Evolutionary conservation across 2,797 vertebrate genomes (phyloP).

Genomic region (Gymnodraco acuticeps): DNA sequence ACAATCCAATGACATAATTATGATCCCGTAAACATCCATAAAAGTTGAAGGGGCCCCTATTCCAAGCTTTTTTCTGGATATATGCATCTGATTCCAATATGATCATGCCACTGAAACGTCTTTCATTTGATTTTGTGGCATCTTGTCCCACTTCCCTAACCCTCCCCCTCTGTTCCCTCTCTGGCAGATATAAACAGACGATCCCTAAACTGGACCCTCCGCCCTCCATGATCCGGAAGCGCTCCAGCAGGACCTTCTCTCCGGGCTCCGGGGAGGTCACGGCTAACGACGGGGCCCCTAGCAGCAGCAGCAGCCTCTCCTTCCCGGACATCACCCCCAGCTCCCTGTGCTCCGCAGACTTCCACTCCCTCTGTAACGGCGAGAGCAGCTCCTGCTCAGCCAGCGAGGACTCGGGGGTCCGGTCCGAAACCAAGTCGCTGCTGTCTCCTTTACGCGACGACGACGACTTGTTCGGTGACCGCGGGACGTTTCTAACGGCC

Average conservation of each 20-base stretch:
- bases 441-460: slow-evolving; percentile 69
- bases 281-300: slow-evolving; percentile 28
- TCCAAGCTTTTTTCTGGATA: too few relatives aligned
- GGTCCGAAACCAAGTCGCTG: slow-evolving; percentile 82
- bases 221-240: slow-evolving; percentile 84
- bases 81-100: too few relatives aligned
- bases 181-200: slow-evolving; percentile 80
- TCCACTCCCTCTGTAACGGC: slow-evolving; percentile 79
- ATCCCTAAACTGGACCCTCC: slow-evolving; percentile 90
- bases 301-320: slow-evolving; percentile 74
- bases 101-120: too few relatives aligned
- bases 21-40: too few relatives aligned
- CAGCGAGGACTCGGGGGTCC: slow-evolving; percentile 85
- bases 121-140: too few relatives aligned
- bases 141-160: slow-evolving; percentile 17
- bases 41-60: too few relatives aligned
- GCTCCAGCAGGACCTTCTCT: slow-evolving; percentile 86
- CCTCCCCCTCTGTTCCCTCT: not conserved
- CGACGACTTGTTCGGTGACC: slow-evolving; percentile 81
- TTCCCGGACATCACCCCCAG: slow-evolving; percentile 83
- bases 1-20: too few relatives aligned
- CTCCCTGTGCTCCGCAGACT: slow-evolving; percentile 82
- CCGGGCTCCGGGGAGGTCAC: slow-evolving; percentile 67
- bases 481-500: slow-evolving; percentile 71
- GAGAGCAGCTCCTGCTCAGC: slow-evolving; percentile 82